Conservation (phyloP, 64 coral and sea anemone species). For the Stichodactyla mertensii region DNA sequence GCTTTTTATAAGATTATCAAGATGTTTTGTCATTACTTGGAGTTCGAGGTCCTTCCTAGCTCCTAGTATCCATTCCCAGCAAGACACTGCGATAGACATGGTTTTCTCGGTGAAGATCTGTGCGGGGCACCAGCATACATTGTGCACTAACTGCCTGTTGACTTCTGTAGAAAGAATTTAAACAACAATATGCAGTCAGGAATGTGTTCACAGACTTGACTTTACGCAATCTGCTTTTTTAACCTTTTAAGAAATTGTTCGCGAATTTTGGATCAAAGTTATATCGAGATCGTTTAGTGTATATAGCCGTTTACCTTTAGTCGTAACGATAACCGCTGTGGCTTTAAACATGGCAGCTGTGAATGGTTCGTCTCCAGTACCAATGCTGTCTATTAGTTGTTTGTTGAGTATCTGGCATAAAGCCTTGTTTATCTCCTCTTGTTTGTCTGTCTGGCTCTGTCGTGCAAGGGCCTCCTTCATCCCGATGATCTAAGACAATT, state of each 20-base stretch:
- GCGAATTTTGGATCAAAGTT: too few species aligned
- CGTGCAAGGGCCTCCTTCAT: slow-evolving; percentile 61
- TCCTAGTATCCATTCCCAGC: slow-evolving; percentile 96
- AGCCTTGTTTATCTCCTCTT: slow-evolving; percentile 41
- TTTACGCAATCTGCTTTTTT: too few species aligned
- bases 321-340: slow-evolving; percentile 73
- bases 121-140: slow-evolving; percentile 83
- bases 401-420: slow-evolving; percentile 63
- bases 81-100: slow-evolving; percentile 76
- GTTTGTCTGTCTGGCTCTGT: slow-evolving; percentile 16
- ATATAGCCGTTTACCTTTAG: slow-evolving; percentile 36
- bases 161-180: slow-evolving; percentile 37
- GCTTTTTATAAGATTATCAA: too few species aligned
- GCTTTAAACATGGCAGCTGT: slow-evolving; percentile 83
- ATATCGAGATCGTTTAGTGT: too few species aligned
- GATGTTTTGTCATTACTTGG: slow-evolving; percentile 40
- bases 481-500: slow-evolving; percentile 50
- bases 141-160: slow-evolving; percentile 64
- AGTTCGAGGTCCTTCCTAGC: slow-evolving; percentile 90
- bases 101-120: slow-evolving; percentile 77
- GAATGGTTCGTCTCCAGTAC: slow-evolving; percentile 40
- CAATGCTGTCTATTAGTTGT: slow-evolving; percentile 40
- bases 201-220: too few species aligned
- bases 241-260: too few species aligned
- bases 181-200: slow-evolving; percentile 9